phyloP scores from a whole-genome alignment of 2,113 vertebrate species.

The Cynopterus brachyotis region DNA sequence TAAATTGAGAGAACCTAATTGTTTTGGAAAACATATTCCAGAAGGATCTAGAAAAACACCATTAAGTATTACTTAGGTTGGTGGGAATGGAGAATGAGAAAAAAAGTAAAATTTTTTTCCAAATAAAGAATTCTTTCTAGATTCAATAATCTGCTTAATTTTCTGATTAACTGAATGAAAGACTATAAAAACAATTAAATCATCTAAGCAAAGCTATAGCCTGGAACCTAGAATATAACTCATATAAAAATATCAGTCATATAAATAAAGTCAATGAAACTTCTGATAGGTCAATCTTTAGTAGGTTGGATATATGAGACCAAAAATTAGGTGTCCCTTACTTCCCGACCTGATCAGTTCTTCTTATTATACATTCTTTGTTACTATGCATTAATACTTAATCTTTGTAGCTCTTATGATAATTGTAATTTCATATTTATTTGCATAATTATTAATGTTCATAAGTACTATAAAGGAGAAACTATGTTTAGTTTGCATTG shows the following conservation, averaged over 20 bases:
- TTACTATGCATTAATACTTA: neutral
- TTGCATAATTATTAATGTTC: neutral
- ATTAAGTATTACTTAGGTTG: neutral
- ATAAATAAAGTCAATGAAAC: neutral
- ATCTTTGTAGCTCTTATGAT: neutral
- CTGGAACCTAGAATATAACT: neutral
- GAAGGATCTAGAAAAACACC: neutral
- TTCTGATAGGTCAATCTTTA: neutral
- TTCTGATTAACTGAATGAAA: constrained; percentile 9
- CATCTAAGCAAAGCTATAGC: neutral
- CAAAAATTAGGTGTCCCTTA: neutral
- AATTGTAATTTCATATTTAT: neutral
- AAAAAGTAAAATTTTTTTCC: constrained; percentile 1
- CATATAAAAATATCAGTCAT: neutral
- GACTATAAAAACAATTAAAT: neutral
- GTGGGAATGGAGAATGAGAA: neutral
- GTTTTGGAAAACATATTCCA: neutral
- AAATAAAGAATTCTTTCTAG: neutral
- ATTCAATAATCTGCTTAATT: neutral
- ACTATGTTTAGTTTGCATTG: neutral
- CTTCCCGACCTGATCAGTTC: neutral
- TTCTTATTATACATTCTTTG: neutral
- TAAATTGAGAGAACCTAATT: neutral
- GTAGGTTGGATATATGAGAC: neutral
- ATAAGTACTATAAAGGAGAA: neutral